Evolutionary conservation across 2,888 invertebrate genomes (phyloP), one percentile per base, ranked within the genome.

Genomic region (Drosophila formosana): DNA sequence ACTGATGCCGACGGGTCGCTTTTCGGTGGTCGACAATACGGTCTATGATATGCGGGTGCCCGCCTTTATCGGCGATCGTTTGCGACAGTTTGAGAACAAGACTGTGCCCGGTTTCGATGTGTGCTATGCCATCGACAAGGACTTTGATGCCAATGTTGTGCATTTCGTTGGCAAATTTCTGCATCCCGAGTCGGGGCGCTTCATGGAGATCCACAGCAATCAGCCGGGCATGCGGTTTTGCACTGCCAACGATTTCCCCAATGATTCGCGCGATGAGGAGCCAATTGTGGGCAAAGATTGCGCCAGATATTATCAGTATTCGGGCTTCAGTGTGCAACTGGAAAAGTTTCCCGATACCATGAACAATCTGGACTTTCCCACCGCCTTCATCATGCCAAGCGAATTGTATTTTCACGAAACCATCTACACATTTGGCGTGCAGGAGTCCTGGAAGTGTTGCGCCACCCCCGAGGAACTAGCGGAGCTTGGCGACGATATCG

Each of bases 161-260:
- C 93, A 94, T 2, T 95, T 95, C 78, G 94, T 95, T 26, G 95
- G 95, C 76, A 95, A 95, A 80, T 95, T 95, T 0, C 86, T 94
- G 7, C 96, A 97, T 92, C 95, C 95, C 0, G 82, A 91, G 4
- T 94, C 94, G 28, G 97, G 98, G 0, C 94, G 98, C 65, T 94
- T 93, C 23, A 90, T 98, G 75, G 96, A 97, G 89, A 94, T 98
- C 0, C 95, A 95, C 79, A 96, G 97, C 63, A 96, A 97, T 90
- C 97, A 98, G 90, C 98, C 98, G 0, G 97, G 98, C 0, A 94
- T 98, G 70, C 97, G 98, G 90, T 95, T 98, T 88, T 97, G 98
- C 90, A 98, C 98, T 0, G 94, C 95, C 0, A 97, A 97, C 90
- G 93, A 93, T 56, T 93, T 97, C 9, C 96, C 97, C 0, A 94